These are phyloP conservation scores for Scytalopus superciliaris DNA, from an alignment of 2,113 vertebrate genomes.

Conservation along the genomic window DNA sequence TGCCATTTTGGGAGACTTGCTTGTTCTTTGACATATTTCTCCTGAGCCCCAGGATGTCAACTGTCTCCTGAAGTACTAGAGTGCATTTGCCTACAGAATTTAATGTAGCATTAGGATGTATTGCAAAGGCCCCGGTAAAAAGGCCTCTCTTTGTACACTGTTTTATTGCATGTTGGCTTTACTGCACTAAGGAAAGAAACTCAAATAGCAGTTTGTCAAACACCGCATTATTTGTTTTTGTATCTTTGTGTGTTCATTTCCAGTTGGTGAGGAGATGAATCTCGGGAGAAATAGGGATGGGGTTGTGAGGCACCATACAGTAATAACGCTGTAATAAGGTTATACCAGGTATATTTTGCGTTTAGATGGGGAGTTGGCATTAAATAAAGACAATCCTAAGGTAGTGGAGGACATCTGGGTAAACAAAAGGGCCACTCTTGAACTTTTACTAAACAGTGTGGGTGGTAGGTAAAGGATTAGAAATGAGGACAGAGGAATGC, in stretches of 20 bases:
- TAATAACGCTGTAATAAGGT: neutral
- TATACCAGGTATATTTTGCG: neutral
- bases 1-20: neutral
- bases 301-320: neutral
- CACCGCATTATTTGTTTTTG: neutral
- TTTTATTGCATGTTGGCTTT: neutral
- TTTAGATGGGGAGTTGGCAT: neutral
- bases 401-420: neutral
- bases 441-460: neutral
- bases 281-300: neutral
- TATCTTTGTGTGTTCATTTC: neutral
- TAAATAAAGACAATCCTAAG: neutral
- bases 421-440: neutral
- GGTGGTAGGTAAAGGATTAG: neutral
- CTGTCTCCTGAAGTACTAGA: neutral
- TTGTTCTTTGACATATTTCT: neutral
- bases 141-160: neutral
- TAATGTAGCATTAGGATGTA: neutral
- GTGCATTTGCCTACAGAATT: neutral
- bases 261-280: neutral
- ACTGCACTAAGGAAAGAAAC: neutral
- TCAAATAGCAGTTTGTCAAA: neutral
- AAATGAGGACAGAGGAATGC: neutral
- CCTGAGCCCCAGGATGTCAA: neutral
- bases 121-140: neutral